phyloP scores from a whole-genome alignment of 1,140 invertebrate genomes.

The Rhyacophila brunnea region DNA sequence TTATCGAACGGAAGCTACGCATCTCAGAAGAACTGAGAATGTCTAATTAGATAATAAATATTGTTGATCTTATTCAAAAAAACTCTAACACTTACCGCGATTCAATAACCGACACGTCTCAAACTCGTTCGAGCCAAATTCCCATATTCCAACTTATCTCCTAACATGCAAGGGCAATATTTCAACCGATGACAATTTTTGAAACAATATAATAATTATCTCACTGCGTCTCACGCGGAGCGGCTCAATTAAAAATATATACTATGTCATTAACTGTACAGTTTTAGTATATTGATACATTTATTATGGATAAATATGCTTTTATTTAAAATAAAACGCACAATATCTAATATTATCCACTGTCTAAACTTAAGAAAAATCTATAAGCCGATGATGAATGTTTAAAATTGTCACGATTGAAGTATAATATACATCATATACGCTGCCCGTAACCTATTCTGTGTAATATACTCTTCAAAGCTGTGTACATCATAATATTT shows the following conservation, averaged over 20 bases:
- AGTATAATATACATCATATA: background rate
- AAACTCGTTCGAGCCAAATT: background rate
- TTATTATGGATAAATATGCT: background rate
- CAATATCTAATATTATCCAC: background rate
- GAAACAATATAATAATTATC: background rate
- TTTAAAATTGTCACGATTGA: conserved; percentile 7
- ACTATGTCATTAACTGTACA: background rate
- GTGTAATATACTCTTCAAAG: conserved; percentile 5
- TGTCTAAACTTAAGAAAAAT: background rate
- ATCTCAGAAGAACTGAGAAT: conserved; percentile 1
- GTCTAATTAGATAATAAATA: conserved; percentile 20
- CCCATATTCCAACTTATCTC: conserved; percentile 22
- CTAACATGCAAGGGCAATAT: conserved; percentile 24
- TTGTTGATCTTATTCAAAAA: conserved; percentile 3
- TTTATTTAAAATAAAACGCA: background rate
- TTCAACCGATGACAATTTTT: conserved; percentile 9
- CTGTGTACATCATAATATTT: conserved; percentile 2
- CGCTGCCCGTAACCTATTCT: conserved; percentile 12
- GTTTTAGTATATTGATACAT: background rate
- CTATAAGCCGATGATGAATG: too few species aligned
- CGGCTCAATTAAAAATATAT: background rate
- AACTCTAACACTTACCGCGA: background rate
- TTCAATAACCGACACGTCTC: background rate
- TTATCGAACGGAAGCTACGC: conserved; percentile 5
- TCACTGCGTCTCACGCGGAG: background rate